phyloP scores from a whole-genome alignment of 37 sponge, comb jelly and placozoan genomes.

The Mnemiopsis leidyi region DNA sequence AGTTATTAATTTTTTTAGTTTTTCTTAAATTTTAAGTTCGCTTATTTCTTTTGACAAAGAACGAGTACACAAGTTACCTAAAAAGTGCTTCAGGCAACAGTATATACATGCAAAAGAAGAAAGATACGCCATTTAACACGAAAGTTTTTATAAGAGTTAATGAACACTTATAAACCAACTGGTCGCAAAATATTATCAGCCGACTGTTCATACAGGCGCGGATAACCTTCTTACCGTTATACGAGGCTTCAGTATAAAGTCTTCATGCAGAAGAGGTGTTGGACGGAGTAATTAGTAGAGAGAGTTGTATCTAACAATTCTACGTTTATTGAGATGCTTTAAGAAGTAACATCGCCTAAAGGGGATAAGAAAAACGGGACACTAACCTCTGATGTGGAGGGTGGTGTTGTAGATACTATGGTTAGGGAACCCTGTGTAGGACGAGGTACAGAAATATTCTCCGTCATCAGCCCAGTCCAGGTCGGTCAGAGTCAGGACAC shows the following conservation, averaged over 20 bases:
- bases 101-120: neutral
- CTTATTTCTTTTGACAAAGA: neutral
- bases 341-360: neutral
- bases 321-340: neutral
- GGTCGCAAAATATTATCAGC: neutral
- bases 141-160: neutral
- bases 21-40: neutral
- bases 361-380: neutral
- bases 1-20: neutral
- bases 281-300: neutral
- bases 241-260: neutral
- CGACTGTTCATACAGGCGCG: neutral
- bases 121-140: neutral
- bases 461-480: conserved; percentile 50
- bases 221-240: neutral
- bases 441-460: conserved; percentile 56
- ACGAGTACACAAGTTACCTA: neutral
- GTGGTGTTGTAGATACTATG: conserved; percentile 52
- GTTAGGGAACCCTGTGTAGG: conserved; percentile 21
- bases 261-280: neutral
- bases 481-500: neutral
- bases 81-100: neutral
- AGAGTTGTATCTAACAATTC: neutral
- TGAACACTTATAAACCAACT: neutral
- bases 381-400: conserved; percentile 53